These are phyloP conservation scores for Percina caprodes DNA, from an alignment of 2,113 vertebrate species.

Conservation along the genomic window DNA sequence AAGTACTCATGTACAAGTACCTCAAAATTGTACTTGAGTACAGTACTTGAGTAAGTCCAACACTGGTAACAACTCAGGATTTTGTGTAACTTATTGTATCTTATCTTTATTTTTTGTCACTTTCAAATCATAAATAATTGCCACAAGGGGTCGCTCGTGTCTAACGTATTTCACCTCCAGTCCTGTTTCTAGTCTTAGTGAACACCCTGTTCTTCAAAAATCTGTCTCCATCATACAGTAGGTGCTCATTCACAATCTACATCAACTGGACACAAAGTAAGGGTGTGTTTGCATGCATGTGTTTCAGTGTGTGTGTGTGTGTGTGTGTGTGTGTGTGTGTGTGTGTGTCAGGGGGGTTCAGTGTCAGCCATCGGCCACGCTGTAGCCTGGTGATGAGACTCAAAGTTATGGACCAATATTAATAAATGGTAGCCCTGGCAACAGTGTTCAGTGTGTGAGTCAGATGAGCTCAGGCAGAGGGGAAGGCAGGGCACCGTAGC, in stretches of 20 bases:
- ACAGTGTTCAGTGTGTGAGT: slow-evolving; percentile 80
- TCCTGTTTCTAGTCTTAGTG: slow-evolving; percentile 45
- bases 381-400: slow-evolving; percentile 65
- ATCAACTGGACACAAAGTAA: slow-evolving; percentile 23
- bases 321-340: not conserved
- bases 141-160: slow-evolving; percentile 68
- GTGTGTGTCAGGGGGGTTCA: slow-evolving; percentile 13
- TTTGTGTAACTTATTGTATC: not conserved
- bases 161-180: slow-evolving; percentile 6
- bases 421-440: slow-evolving; percentile 87
- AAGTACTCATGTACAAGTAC: no score
- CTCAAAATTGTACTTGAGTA: no score
- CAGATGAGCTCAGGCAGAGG: slow-evolving; percentile 71
- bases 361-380: slow-evolving; percentile 46
- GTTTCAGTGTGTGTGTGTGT: not conserved
- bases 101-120: not conserved
- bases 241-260: slow-evolving; percentile 51
- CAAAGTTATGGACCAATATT: slow-evolving; percentile 84
- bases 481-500: slow-evolving; percentile 72
- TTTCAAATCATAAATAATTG: not conserved
- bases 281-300: not conserved
- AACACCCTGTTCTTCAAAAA: slow-evolving; percentile 59
- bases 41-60: not conserved
- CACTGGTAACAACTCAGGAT: no score
- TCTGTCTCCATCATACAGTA: slow-evolving; percentile 21